Percentiles rank a stretch among this genome's conserved stretches.
phyloP scores from a whole-genome alignment of 30 jellyfish, hydroid and myxozoan genomes.

The Hydra vulgaris region DNA sequence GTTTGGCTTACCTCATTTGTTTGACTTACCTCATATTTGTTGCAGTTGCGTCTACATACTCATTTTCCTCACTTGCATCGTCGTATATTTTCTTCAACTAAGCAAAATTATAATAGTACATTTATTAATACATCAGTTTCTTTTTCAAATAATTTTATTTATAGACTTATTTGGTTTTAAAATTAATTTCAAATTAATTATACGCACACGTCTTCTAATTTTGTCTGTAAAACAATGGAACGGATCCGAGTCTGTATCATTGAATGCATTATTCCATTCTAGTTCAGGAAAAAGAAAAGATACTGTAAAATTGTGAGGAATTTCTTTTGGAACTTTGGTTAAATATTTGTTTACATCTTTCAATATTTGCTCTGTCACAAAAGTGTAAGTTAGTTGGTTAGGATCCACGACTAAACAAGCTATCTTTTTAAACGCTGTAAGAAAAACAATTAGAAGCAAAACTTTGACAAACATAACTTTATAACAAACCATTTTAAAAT shows the following conservation, averaged over 20 bases:
- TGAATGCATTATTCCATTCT: neutral
- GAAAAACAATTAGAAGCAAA: neutral
- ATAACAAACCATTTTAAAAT: too few species aligned
- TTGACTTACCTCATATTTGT: neutral
- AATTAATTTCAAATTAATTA: too few species aligned
- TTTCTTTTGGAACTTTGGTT: constrained; percentile 1
- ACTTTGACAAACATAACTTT: too few species aligned
- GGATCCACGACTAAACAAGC: neutral
- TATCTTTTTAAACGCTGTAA: neutral
- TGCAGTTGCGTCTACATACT: neutral
- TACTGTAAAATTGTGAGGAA: constrained; percentile 1
- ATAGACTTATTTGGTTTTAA: too few species aligned
- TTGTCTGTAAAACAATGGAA: constrained; percentile 6
- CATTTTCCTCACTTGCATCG: too few species aligned
- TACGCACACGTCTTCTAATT: constrained; percentile 15
- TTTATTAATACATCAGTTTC: too few species aligned
- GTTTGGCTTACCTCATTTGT: too few species aligned
- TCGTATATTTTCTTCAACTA: too few species aligned
- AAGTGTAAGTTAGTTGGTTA: constrained; percentile 5
- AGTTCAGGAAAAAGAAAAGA: constrained; percentile 7
- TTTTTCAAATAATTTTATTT: too few species aligned
- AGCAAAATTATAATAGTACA: too few species aligned
- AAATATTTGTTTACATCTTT: neutral
- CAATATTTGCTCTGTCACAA: constrained; percentile 8
- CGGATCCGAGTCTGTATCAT: constrained; percentile 6